Percentiles rank a stretch among this genome's conserved stretches.
Conservation (phyloP, 1,140 invertebrate genomes). For the Solenopsis invicta region DNA sequence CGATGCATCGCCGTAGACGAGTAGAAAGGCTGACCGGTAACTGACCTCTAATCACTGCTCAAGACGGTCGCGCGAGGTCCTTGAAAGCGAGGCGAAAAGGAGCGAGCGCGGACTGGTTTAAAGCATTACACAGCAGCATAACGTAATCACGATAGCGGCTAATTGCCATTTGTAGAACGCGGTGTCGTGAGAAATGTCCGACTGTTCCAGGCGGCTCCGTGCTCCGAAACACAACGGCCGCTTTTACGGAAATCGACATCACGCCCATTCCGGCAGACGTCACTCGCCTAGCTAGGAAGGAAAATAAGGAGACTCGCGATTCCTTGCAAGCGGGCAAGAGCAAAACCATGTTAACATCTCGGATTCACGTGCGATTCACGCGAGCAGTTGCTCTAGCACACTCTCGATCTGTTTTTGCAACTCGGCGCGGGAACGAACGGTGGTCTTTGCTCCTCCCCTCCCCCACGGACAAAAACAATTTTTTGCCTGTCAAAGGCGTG, state of each 20-base stretch:
- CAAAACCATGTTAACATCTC: neutral
- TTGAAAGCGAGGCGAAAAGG: conserved; percentile 17
- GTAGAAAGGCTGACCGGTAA: conserved; percentile 51
- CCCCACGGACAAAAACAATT: neutral
- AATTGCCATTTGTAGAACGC: conserved; percentile 35
- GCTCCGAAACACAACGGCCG: neutral
- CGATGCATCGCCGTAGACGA: no score
- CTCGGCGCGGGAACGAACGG: conserved; percentile 3
- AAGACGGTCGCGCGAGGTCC: conserved; percentile 22
- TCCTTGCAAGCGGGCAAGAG: neutral
- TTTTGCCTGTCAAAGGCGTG: conserved; percentile 10
- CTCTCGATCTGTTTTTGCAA: neutral
- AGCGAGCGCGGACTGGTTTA: neutral
- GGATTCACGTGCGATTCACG: neutral
- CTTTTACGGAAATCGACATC: neutral
- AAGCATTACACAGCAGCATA: neutral
- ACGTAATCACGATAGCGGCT: conserved; percentile 15
- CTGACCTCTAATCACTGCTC: conserved; percentile 37
- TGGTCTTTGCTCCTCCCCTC: neutral
- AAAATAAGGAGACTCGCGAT: neutral
- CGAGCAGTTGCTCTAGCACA: neutral
- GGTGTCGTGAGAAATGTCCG: conserved; percentile 41
- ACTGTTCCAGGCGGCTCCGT: neutral
- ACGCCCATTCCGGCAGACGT: neutral
- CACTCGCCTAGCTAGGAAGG: neutral